Conservation (phyloP, 2,888 invertebrate genomes). For the Phortica magna region DNA sequence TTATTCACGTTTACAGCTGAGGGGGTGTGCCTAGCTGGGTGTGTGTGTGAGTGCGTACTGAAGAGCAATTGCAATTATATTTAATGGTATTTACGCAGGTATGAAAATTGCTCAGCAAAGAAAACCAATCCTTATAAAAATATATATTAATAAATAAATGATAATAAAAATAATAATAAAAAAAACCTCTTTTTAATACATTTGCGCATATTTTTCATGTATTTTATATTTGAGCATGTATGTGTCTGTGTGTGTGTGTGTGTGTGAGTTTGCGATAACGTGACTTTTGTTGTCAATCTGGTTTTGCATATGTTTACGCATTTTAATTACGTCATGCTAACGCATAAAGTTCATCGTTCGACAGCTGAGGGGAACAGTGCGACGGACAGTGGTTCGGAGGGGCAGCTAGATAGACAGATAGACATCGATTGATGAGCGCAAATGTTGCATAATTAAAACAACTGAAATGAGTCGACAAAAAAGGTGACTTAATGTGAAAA, state of each 20-base stretch:
- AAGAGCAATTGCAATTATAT: background rate
- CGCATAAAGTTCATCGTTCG: too few relatives aligned
- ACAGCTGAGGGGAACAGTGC: background rate
- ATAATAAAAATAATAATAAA: background rate
- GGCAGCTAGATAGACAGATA: background rate
- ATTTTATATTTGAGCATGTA: too few relatives aligned
- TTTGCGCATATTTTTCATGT: too few relatives aligned
- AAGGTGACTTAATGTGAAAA: background rate
- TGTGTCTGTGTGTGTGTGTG: too few relatives aligned
- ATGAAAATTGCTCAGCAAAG: background rate
- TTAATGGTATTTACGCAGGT: constrained; percentile 14
- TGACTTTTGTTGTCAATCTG: too few relatives aligned
- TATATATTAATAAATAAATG: background rate
- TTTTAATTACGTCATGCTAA: too few relatives aligned
- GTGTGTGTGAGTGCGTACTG: background rate
- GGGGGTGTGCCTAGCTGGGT: background rate
- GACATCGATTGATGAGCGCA: background rate
- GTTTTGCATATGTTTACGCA: too few relatives aligned
- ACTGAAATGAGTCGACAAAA: background rate
- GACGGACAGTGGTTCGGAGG: background rate
- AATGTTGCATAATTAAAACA: background rate
- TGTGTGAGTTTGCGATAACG: too few relatives aligned
- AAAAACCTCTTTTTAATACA: too few relatives aligned
- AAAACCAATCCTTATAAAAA: background rate
- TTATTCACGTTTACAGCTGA: background rate